Conservation (phyloP, 2,113 vertebrate species). For the Actenoides lindsayi region DNA sequence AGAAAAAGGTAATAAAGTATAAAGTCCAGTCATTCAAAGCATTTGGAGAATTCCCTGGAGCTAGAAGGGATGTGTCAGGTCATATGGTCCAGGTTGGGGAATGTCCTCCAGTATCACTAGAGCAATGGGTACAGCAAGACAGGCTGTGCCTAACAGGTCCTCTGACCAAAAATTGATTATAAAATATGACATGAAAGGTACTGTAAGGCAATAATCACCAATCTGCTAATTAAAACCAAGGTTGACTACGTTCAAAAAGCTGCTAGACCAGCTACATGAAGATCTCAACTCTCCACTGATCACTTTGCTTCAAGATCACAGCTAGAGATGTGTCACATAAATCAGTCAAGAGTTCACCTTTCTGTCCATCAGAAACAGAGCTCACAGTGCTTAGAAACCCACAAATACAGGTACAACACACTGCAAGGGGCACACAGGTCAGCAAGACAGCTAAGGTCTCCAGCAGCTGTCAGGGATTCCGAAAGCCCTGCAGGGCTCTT, state of each 20-base stretch:
- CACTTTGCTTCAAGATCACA: neutral
- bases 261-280: neutral
- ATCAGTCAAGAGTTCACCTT: neutral
- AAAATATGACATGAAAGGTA: neutral
- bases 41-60: neutral
- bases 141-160: neutral
- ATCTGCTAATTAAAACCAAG: neutral
- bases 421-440: neutral
- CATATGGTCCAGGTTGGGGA: accelerated
- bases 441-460: neutral
- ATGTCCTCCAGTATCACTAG: neutral
- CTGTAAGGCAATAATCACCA: neutral
- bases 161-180: neutral
- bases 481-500: neutral
- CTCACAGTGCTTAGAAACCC: neutral
- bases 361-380: neutral
- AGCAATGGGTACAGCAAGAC: neutral
- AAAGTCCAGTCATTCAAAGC: neutral
- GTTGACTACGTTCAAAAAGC: neutral
- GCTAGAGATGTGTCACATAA: neutral
- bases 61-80: neutral
- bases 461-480: neutral
- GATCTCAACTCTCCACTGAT: neutral
- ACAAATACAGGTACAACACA: neutral
- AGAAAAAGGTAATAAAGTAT: neutral